A percentile compares a stretch with the other conserved stretches of the same genome.
Conservation (phyloP, 2,113 vertebrate genomes). For the Haliaeetus leucogaster region DNA sequence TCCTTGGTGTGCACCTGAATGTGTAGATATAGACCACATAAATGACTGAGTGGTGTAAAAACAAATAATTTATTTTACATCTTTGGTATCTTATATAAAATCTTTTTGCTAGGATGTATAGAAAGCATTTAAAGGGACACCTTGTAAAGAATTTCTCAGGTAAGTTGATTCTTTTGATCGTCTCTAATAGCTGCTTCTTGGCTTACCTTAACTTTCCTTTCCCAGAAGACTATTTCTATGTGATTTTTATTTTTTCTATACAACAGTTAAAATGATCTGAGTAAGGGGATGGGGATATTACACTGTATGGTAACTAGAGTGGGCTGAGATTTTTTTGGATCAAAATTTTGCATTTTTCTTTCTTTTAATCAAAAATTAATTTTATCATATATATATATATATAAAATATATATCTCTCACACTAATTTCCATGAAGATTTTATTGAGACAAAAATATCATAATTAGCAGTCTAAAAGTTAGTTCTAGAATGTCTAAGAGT, state of each 20-base stretch:
- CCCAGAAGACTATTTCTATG: background rate
- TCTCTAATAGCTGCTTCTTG: background rate
- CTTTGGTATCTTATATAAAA: background rate
- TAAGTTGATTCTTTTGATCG: background rate
- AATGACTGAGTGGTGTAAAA: background rate
- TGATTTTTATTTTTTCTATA: background rate
- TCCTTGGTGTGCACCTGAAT: background rate
- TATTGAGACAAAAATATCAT: background rate
- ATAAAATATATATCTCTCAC: too few species aligned
- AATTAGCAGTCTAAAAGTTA: background rate
- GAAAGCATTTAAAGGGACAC: background rate
- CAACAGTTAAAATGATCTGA: background rate
- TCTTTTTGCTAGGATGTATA: background rate
- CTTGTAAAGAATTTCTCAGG: background rate
- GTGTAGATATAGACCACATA: background rate
- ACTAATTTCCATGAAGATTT: background rate
- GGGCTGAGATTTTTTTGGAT: background rate
- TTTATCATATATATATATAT: background rate
- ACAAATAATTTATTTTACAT: background rate
- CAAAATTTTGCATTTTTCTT: background rate
- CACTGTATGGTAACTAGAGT: background rate
- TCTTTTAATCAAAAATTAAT: background rate
- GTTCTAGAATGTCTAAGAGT: background rate
- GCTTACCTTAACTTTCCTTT: background rate
- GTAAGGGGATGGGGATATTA: background rate